Evolutionary conservation across 2,888 invertebrate species (phyloP), one percentile per base, ranked within the genome.

Genomic region (Helleia helle): DNA sequence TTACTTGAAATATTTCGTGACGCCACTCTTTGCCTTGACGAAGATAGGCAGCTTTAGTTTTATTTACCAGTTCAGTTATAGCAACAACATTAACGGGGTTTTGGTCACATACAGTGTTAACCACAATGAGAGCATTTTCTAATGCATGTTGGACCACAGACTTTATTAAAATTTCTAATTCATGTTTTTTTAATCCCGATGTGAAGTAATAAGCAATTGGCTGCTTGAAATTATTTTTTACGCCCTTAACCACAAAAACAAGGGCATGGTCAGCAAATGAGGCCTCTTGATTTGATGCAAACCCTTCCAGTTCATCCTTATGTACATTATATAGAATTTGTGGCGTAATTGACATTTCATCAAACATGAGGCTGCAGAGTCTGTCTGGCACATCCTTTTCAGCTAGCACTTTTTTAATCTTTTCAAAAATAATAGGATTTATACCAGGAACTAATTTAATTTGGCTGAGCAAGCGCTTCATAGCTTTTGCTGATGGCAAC

Each of bases 181-280:
- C 42, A 9, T 7, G 0, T 41, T 48, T 49, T 1, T 47, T 46
- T n/a, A 54, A 27, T 2, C 26, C 15, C 24, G 41, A 51, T 0
- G 54, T 55, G 18, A 57, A 57, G 37, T 52, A 55, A 37, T 57
- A 57, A 9, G 59, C 56, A 1, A 56, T 36, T 2, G 54, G 55
- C 27, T 56, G 54, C 11, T 56, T 55, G 31, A 48, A 48, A 38
- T 44, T 48, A 6, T 13, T 12, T 44, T 49, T 52, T 8, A 56
- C 26, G 1, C 54, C 51, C 36, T 54, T 56, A 0, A 55, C 41
- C 53, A 56, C 55, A 36, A 55, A 58, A 0, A 55, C 52, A 12
- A 56, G 29, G 1, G 36, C 54, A 39, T 53, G 54, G 26, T 55
- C 29, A 2, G 52, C 49, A 43, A 52, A 36, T 13, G 18, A 12